Conservation (phyloP, 2,888 invertebrate species). For the Drosophila kambysellisi region DNA sequence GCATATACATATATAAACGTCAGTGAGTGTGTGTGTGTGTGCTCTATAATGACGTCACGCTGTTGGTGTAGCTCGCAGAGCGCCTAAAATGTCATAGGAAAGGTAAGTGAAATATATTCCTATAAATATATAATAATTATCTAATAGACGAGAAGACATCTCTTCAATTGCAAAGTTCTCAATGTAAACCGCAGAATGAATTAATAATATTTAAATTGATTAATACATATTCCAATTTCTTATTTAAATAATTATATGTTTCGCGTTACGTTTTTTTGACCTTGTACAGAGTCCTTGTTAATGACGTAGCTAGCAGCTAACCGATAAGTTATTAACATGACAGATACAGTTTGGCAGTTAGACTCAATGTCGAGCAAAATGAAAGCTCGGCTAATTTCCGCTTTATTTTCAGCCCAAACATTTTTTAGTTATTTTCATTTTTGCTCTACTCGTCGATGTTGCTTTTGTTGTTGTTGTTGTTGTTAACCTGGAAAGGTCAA, state of each 20-base stretch:
- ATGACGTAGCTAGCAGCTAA: slow-evolving; percentile 41
- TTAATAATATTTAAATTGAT: background rate
- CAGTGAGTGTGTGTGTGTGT: slow-evolving; percentile 21
- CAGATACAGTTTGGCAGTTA: background rate
- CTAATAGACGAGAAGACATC: slow-evolving; percentile 2
- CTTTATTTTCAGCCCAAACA: background rate
- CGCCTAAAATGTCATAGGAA: slow-evolving; percentile 41
- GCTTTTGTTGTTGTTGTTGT: slow-evolving; percentile 33
- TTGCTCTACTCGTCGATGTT: slow-evolving; percentile 2
- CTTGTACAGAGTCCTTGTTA: slow-evolving; percentile 39
- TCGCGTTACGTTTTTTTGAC: slow-evolving; percentile 9
- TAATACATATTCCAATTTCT: background rate
- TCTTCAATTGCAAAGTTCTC: slow-evolving; percentile 72
- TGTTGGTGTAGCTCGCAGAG: slow-evolving; percentile 47
- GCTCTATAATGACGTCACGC: slow-evolving; percentile 53
- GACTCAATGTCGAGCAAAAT: slow-evolving; percentile 4
- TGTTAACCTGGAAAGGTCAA: slow-evolving; percentile 66
- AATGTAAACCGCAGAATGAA: slow-evolving; percentile 5
- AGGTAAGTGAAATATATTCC: slow-evolving; percentile 62
- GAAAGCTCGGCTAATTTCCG: slow-evolving; percentile 24
- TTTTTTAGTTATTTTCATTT: slow-evolving; percentile 1
- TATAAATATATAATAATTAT: background rate
- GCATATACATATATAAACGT: slow-evolving; percentile 25
- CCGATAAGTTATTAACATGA: slow-evolving; percentile 2
- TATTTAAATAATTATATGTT: background rate